phyloP scores from a whole-genome alignment of 2,113 vertebrate genomes.

The Alethe castanea region DNA sequence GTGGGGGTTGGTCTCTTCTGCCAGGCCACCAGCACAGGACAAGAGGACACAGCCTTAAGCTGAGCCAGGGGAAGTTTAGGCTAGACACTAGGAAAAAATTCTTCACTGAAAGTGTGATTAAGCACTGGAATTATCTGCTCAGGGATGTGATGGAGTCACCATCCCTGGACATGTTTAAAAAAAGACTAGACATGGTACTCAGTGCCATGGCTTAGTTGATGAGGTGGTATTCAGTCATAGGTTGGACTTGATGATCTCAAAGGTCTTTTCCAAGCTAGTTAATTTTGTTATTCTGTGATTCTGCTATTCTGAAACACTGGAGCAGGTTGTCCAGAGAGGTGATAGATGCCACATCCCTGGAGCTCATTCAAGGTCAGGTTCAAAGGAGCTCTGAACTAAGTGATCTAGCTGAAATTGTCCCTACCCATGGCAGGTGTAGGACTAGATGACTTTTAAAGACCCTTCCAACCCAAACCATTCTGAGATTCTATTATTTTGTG shows the following conservation, averaged over 20 bases:
- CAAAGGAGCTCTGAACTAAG: background rate
- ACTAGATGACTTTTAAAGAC: background rate
- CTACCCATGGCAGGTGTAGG: background rate
- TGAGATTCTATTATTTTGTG: background rate
- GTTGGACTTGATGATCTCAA: background rate
- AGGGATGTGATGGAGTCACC: no score
- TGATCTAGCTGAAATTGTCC: background rate
- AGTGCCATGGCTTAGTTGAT: background rate
- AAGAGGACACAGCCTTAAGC: background rate
- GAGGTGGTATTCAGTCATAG: rapidly evolving
- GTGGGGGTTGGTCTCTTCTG: background rate
- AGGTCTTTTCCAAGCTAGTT: background rate
- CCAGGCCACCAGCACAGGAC: background rate
- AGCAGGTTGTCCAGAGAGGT: background rate
- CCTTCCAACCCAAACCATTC: background rate
- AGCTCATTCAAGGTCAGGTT: background rate
- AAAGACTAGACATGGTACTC: rapidly evolving
- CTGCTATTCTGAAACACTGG: background rate
- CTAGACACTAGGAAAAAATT: background rate
- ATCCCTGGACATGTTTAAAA: rapidly evolving
- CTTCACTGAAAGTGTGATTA: background rate
- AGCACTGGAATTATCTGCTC: background rate
- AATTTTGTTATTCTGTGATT: background rate
- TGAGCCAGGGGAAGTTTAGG: background rate
- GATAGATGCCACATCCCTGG: background rate